A percentile compares a stretch with the other conserved stretches of the same genome.
These are phyloP conservation scores for Drosophila neotestacea DNA, from an alignment of 2,888 invertebrate genomes.

Conservation along the genomic window DNA sequence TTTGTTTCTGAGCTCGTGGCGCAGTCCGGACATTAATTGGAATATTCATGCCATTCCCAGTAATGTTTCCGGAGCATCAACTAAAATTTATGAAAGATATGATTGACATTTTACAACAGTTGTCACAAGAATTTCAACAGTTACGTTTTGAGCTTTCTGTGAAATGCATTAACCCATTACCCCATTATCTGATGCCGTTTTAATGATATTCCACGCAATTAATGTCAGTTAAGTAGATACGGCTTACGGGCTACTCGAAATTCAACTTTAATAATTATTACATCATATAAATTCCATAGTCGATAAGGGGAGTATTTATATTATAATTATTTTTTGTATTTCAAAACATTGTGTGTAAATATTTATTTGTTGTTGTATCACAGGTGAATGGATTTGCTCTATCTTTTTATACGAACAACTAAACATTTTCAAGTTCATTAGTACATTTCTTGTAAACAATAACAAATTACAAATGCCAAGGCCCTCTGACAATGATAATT, in stretches of 20 bases:
- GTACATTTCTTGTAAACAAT: slow-evolving; percentile 33
- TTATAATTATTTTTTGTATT: slow-evolving; percentile 37
- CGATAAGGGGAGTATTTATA: slow-evolving; percentile 22
- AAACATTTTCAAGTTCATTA: slow-evolving; percentile 53
- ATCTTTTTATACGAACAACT: slow-evolving; percentile 39
- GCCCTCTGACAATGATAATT: slow-evolving; percentile 4
- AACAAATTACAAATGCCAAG: slow-evolving; percentile 24
- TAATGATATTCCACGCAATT: slow-evolving; percentile 43
- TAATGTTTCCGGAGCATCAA: slow-evolving; percentile 14
- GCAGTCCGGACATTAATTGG: slow-evolving; percentile 65
- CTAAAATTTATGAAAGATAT: slow-evolving; percentile 8
- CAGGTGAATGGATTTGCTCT: slow-evolving; percentile 49
- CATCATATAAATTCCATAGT: slow-evolving; percentile 24
- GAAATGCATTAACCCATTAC: slow-evolving; percentile 34
- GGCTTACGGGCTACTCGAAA: slow-evolving; percentile 4
- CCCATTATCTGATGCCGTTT: slow-evolving; percentile 26
- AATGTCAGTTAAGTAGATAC: slow-evolving; percentile 45
- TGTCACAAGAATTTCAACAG: slow-evolving; percentile 4
- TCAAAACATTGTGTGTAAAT: slow-evolving; percentile 13
- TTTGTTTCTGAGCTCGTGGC: slow-evolving; percentile 18
- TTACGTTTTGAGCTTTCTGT: not conserved
- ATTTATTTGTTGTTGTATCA: slow-evolving; percentile 27
- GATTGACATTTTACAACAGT: slow-evolving; percentile 11
- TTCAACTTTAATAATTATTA: slow-evolving; percentile 37
- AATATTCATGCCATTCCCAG: slow-evolving; percentile 67